Conservation (phyloP, 2,113 vertebrate species). For the Raja brachyura region DNA sequence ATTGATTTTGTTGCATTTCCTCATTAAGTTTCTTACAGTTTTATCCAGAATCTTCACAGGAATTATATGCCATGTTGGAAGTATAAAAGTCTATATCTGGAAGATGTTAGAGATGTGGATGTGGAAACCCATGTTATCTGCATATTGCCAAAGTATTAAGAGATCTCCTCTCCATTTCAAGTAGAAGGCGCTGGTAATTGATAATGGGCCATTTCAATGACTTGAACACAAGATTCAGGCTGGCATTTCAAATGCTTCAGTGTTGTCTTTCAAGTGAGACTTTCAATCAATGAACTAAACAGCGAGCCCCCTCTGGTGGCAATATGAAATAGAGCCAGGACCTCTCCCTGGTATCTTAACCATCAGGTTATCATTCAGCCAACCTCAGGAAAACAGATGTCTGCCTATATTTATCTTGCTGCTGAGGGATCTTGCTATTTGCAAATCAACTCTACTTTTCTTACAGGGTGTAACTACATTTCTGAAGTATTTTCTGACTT, state of each 20-base stretch:
- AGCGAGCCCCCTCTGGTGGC: background rate
- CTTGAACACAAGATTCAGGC: background rate
- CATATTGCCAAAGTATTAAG: background rate
- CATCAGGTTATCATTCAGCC: background rate
- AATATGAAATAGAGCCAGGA: background rate
- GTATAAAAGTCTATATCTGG: background rate
- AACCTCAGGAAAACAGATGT: background rate
- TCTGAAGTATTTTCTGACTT: background rate
- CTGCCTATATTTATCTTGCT: background rate
- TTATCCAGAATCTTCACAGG: background rate
- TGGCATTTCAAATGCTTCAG: background rate
- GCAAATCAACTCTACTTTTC: background rate
- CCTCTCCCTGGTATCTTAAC: background rate
- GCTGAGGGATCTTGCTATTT: background rate
- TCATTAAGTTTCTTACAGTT: conserved; percentile 19
- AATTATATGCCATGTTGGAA: background rate
- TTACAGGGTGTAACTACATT: too few species aligned
- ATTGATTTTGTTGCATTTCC: background rate
- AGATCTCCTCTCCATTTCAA: background rate
- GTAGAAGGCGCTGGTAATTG: background rate
- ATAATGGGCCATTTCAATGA: background rate
- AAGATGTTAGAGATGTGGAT: background rate
- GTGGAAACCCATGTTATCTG: background rate
- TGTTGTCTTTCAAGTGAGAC: background rate
- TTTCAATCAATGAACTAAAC: background rate